Evolutionary conservation across 2,113 vertebrate genomes (phyloP).

Genomic region (Thunnus thynnus): DNA sequence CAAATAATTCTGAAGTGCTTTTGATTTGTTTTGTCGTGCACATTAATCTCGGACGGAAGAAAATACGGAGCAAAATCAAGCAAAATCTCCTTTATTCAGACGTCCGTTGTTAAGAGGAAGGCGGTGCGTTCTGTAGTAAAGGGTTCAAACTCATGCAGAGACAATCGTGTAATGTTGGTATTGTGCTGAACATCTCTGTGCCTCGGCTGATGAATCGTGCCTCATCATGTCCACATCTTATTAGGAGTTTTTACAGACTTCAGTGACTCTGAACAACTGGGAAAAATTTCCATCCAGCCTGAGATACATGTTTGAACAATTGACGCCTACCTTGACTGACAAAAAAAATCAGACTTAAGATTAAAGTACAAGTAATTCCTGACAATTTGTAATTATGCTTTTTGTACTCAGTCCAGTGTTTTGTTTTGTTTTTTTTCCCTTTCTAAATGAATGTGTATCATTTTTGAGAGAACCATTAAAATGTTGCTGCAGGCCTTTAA

Average conservation of each 20-base stretch:
- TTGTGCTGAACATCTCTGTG: conserved; percentile 6
- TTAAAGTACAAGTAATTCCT: not conserved
- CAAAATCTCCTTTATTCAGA: not conserved
- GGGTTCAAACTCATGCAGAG: conserved; percentile 3
- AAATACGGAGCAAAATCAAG: accelerated
- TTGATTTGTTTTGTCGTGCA: not conserved
- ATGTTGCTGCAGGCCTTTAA: no score
- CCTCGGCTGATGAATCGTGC: conserved; percentile 20
- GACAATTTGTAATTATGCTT: not conserved
- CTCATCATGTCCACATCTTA: conserved; percentile 44
- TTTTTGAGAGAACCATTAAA: not conserved
- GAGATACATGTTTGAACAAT: conserved; percentile 2
- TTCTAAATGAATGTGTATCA: not conserved
- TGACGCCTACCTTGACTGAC: not conserved
- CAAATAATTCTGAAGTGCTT: not conserved
- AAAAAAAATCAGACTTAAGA: not conserved
- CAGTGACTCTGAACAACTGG: conserved; percentile 2
- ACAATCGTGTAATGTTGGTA: not conserved
- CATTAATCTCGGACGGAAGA: not conserved
- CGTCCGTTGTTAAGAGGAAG: not conserved
- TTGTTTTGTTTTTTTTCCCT: not conserved
- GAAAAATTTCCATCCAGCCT: not conserved
- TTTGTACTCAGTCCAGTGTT: not conserved
- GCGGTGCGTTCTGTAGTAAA: not conserved
- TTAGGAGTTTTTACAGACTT: conserved; percentile 33